Percentiles rank a stretch among this genome's conserved stretches.
Conservation (phyloP, 2,888 invertebrate species). For the Hirtodrosophila histrioides region DNA sequence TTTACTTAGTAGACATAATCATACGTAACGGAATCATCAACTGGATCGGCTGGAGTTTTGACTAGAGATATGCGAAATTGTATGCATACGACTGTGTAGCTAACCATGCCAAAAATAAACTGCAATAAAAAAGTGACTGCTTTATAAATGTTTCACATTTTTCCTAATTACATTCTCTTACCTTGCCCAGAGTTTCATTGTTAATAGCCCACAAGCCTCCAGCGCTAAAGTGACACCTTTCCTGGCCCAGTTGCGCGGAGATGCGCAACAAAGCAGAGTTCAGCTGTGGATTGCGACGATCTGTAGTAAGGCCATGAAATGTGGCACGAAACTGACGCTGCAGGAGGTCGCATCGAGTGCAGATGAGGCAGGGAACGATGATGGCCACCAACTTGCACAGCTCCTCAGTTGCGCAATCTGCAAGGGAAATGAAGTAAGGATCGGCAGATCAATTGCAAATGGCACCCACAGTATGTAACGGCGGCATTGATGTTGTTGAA, state of each 20-base stretch:
- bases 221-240: conserved; percentile 65
- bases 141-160: not conserved
- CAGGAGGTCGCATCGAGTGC: conserved; percentile 60
- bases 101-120: conserved; percentile 69
- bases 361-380: conserved; percentile 61
- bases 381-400: conserved; percentile 51
- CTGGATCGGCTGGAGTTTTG: conserved; percentile 13
- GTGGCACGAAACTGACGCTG: conserved; percentile 45
- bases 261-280: conserved; percentile 51
- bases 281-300: conserved; percentile 54
- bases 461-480: conserved; percentile 45
- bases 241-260: conserved; percentile 68
- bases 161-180: conserved; percentile 14
- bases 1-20: not conserved
- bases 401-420: conserved; percentile 54
- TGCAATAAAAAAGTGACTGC: conserved; percentile 32
- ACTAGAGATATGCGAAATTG: conserved; percentile 69
- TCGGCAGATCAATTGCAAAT: not conserved
- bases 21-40: conserved; percentile 1
- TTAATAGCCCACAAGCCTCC: conserved; percentile 68
- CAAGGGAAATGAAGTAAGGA: not conserved
- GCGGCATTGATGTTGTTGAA: not conserved
- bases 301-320: conserved; percentile 41
- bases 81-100: conserved; percentile 77
- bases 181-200: conserved; percentile 70